A percentile compares a stretch with the other conserved stretches of the same genome.
phyloP scores from a whole-genome alignment of 2,113 vertebrate species.

The Dryoscopus gambensis region DNA sequence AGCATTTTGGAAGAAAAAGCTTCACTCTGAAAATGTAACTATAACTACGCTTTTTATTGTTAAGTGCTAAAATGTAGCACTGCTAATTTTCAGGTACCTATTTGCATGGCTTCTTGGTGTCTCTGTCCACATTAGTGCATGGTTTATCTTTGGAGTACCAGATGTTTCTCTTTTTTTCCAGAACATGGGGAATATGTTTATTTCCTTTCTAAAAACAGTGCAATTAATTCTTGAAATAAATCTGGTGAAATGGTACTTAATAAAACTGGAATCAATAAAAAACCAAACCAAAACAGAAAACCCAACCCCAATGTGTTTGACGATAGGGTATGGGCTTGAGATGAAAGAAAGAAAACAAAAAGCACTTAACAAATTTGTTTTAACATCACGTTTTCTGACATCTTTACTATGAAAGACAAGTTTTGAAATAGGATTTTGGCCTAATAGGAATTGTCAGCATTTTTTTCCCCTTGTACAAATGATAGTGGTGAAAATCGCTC shows the following conservation, averaged over 20 bases:
- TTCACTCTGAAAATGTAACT: background rate
- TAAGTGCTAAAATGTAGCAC: background rate
- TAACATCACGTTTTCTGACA: background rate
- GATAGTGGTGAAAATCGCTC: fast-evolving
- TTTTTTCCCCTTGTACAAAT: background rate
- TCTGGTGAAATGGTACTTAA: background rate
- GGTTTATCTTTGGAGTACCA: background rate
- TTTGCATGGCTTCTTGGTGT: background rate
- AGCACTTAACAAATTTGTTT: background rate
- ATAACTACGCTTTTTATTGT: background rate
- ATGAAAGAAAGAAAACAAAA: background rate
- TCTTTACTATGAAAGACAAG: background rate
- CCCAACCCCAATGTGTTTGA: fast-evolving
- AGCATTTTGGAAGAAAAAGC: background rate
- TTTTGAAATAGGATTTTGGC: background rate
- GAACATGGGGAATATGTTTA: background rate
- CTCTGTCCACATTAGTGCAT: background rate
- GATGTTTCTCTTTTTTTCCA: background rate
- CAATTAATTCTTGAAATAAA: background rate
- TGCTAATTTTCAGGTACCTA: background rate
- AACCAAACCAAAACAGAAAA: background rate
- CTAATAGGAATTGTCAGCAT: background rate
- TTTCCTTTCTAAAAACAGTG: background rate
- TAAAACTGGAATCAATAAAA: background rate
- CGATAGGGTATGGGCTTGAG: background rate